Evolutionary conservation across 2,797 vertebrate genomes (phyloP).

Genomic region (Babyrousa celebensis): DNA sequence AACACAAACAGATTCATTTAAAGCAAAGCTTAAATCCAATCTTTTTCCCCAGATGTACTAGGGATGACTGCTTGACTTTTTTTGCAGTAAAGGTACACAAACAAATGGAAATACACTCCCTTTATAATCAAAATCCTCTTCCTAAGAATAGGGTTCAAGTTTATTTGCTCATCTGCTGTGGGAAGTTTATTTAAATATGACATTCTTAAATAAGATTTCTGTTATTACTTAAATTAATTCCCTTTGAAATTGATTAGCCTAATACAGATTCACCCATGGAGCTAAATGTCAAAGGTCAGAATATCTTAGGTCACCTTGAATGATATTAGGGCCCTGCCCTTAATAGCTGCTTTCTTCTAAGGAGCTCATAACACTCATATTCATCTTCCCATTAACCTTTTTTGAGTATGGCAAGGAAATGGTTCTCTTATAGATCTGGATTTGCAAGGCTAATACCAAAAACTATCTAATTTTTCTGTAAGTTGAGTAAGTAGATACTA

Average conservation of each 20-base stretch:
- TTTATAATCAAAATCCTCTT: slow-evolving; percentile 74
- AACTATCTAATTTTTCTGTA: slow-evolving; percentile 59
- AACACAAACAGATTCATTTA: slow-evolving; percentile 71
- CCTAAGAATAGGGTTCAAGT: slow-evolving; percentile 58
- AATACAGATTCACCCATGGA: background rate
- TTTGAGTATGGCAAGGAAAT: slow-evolving; percentile 31
- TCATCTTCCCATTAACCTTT: slow-evolving; percentile 10
- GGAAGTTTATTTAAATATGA: slow-evolving; percentile 60
- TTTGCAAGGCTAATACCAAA: slow-evolving; percentile 63
- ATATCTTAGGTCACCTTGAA: background rate
- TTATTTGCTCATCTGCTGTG: slow-evolving; percentile 58
- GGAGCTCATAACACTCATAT: background rate
- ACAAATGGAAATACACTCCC: slow-evolving; percentile 68
- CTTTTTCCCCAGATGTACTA: background rate
- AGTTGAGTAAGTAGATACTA: slow-evolving; percentile 5
- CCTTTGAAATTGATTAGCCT: slow-evolving; percentile 52
- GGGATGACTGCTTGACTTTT: slow-evolving; percentile 54
- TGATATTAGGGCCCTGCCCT: background rate
- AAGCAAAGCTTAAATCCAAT: slow-evolving; percentile 73
- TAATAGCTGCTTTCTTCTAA: slow-evolving; percentile 52
- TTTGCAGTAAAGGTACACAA: slow-evolving; percentile 67
- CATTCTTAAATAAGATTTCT: slow-evolving; percentile 54
- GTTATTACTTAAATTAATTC: slow-evolving; percentile 53
- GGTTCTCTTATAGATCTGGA: background rate
- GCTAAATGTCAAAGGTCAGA: slow-evolving; percentile 54